A percentile compares a stretch with the other conserved stretches of the same genome.
These are phyloP conservation scores for Sebastes cheni DNA, from an alignment of 2,797 vertebrate genomes.

Conservation along the genomic window DNA sequence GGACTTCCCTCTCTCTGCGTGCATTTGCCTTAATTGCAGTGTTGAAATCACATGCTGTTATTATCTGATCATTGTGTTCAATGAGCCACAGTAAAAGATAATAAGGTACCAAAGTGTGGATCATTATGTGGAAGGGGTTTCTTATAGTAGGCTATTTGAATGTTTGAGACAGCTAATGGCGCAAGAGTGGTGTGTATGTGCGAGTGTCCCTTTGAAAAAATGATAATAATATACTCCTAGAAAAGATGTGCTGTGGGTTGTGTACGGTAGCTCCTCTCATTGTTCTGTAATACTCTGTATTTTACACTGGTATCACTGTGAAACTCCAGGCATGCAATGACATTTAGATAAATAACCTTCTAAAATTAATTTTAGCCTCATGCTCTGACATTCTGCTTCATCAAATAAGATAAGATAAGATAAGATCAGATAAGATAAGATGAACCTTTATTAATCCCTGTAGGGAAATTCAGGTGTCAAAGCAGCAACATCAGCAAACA, in stretches of 20 bases:
- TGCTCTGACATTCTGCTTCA: neutral
- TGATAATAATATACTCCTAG: neutral
- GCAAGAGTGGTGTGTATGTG: neutral
- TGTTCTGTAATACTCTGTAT: neutral
- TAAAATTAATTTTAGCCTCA: neutral
- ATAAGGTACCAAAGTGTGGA: conserved; percentile 31
- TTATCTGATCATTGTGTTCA: conserved; percentile 52
- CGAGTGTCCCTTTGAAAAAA: neutral
- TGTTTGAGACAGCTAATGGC: conserved; percentile 9
- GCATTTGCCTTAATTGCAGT: conserved; percentile 20
- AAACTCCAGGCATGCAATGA: neutral
- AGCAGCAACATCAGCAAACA: no score
- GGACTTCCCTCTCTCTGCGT: neutral
- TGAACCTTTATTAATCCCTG: no score
- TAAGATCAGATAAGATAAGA: no score
- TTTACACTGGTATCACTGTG: neutral
- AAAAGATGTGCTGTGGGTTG: neutral
- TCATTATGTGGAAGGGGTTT: conserved; percentile 25
- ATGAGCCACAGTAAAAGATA: conserved; percentile 47
- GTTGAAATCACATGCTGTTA: conserved; percentile 15
- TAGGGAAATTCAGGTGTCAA: no score
- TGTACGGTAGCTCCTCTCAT: neutral
- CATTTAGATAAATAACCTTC: neutral
- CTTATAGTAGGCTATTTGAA: neutral
- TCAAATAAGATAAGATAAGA: no score